Conservation (phyloP, 2,113 vertebrate species). For the Pao palembangensis region DNA sequence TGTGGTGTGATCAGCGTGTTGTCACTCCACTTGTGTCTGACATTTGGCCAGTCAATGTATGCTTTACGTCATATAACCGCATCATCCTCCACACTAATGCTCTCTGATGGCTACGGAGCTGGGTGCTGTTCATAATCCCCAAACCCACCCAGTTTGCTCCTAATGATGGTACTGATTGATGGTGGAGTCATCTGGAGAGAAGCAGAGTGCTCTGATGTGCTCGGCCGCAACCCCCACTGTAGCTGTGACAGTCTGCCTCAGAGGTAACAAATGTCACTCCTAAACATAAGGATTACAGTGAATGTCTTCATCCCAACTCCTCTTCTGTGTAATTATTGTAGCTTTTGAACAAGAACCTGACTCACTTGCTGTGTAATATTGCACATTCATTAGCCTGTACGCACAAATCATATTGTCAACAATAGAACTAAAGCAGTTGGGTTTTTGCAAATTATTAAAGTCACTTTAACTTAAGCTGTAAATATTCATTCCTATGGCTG, state of each 20-base stretch:
- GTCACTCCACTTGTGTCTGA: constrained; percentile 62
- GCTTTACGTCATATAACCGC: constrained; percentile 28
- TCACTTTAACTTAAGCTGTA: not conserved
- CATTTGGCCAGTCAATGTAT: constrained; percentile 44
- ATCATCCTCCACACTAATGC: constrained; percentile 47
- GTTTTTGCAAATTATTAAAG: too few relatives aligned
- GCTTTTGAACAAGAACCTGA: constrained; percentile 1
- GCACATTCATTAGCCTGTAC: too few relatives aligned
- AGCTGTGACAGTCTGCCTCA: constrained; percentile 47
- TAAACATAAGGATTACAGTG: constrained; percentile 9
- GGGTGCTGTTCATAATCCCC: constrained; percentile 49
- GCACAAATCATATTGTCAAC: too few relatives aligned
- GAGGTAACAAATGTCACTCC: constrained; percentile 17
- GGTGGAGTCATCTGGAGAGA: constrained; percentile 46
- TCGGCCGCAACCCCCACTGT: constrained; percentile 55
- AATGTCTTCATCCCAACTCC: too few relatives aligned
- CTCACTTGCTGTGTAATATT: not conserved
- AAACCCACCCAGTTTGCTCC: constrained; percentile 55
- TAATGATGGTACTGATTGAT: constrained; percentile 65
- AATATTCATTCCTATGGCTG: constrained; percentile 13
- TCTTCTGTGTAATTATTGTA: too few relatives aligned
- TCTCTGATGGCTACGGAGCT: constrained; percentile 50
- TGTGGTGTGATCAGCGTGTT: constrained; percentile 65
- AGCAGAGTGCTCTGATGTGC: constrained; percentile 55
- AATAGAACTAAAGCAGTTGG: too few relatives aligned